Evolutionary conservation across 2,797 vertebrate genomes (phyloP), one percentile per base, ranked within the genome.

Genomic region (Natrix natrix): DNA sequence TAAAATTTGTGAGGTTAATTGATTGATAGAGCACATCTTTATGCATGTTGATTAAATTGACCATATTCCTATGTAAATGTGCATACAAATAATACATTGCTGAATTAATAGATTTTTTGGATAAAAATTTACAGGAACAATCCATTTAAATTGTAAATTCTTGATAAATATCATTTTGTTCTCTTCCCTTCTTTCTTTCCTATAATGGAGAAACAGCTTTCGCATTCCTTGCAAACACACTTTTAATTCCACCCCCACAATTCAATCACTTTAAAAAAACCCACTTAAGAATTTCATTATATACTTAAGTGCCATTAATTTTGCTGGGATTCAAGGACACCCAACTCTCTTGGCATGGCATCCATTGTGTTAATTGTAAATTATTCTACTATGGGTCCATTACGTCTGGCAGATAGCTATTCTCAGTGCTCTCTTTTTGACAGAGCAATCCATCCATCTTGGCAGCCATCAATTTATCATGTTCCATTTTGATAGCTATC

Each of bases 401-500:
- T 52, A 91, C 1, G 92, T 54, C 4, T 90, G 17, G 32, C 95
- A 93, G 63, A 94, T 7, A 96, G 63, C 12, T 95, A 92, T 78
- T 95, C 59, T 94, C 5, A 48, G 54, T 17, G 11, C 52, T 94
- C n/a, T 90, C 83, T 95, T 61, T 95, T 66, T 95, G 63, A 92
- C 86, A 0, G 93, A 94, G 94, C 63, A 93, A 94, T 94, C 91
- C 37, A 28, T 90, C 74, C 94, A 69, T 56, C 93, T 94, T 59
- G 91, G 59, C 63, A 94, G 90, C 54, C 86, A 95, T 92, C 94
- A 92, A 24, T 95, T 92, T 78, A 60, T 92, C 78, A 92, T 90
- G 22, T 55, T 95, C 55, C 54, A 92, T 95, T 96, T 94, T 94
- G 92, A 96, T 83, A 96, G 69, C 52, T 94, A 96, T 86, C 90